These are phyloP conservation scores for Drosophila orena DNA, from an alignment of 1,140 invertebrate genomes.

Conservation along the genomic window DNA sequence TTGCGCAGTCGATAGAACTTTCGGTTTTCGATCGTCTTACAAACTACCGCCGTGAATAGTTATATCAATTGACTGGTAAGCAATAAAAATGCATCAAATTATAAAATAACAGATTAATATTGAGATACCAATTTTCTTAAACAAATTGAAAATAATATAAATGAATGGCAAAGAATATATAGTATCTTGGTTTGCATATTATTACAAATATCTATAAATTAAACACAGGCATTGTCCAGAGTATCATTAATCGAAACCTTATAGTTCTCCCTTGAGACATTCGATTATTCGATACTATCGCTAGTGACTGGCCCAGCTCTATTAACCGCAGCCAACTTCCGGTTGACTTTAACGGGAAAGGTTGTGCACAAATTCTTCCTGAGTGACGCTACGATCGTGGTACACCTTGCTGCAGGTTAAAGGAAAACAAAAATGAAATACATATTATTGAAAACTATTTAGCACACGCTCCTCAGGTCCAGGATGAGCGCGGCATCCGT, in stretches of 20 bases:
- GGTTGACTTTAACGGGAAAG: slow-evolving; percentile 84
- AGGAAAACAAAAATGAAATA: not conserved
- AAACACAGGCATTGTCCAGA: no score
- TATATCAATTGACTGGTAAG: no score
- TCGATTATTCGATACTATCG: not conserved
- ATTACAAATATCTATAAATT: no score
- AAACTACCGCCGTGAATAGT: no score
- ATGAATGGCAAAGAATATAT: no score
- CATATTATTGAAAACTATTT: not conserved
- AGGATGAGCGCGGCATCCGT: slow-evolving; percentile 95
- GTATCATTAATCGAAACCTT: not conserved
- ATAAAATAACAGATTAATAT: no score
- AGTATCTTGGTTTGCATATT: no score
- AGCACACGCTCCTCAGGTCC: slow-evolving; percentile 92
- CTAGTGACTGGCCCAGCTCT: not conserved
- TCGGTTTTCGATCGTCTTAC: no score
- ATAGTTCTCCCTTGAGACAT: not conserved
- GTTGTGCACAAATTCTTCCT: no score
- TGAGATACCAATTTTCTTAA: accelerated
- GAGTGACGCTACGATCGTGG: slow-evolving; percentile 98
- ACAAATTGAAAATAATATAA: no score
- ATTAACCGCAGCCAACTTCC: slow-evolving; percentile 79
- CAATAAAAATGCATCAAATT: no score
- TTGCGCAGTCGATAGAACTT: not conserved
- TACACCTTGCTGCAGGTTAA: slow-evolving; percentile 94